Percentiles rank a stretch among this genome's conserved stretches.
Conservation (phyloP, 2,113 vertebrate species). For the Entomyzon cyanotis region DNA sequence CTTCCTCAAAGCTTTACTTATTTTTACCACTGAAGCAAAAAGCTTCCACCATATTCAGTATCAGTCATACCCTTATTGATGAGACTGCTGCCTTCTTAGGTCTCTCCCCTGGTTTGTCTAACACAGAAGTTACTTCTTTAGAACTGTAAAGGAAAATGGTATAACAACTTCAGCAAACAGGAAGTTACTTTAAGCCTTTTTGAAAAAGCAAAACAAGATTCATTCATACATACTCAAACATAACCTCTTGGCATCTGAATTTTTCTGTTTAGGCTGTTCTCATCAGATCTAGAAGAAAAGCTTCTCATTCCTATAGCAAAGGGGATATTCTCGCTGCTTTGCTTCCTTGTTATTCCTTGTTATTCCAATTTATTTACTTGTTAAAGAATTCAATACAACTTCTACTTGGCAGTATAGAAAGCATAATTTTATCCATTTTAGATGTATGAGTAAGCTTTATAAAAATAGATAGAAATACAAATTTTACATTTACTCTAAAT, state of each 20-base stretch:
- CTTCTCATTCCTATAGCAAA: not conserved
- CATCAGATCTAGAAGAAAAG: not conserved
- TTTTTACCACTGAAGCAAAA: not conserved
- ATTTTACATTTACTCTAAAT: not conserved
- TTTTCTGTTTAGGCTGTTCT: not conserved
- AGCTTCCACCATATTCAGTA: not conserved
- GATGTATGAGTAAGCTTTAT: not conserved
- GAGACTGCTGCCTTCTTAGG: conserved; percentile 34
- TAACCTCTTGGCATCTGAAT: not conserved
- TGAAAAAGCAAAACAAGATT: not conserved
- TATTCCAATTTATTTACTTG: not conserved
- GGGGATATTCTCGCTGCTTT: not conserved
- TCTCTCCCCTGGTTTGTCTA: conserved; percentile 29
- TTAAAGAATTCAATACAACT: not conserved
- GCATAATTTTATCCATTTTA: not conserved
- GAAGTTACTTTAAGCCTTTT: not conserved
- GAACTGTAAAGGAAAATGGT: conserved; percentile 56
- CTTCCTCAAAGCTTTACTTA: not conserved
- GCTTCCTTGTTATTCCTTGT: not conserved
- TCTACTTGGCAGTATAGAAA: not conserved
- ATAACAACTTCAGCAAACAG: not conserved
- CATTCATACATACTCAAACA: not conserved
- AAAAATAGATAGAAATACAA: not conserved
- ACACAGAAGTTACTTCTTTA: conserved; percentile 25
- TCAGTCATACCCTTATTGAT: conserved; percentile 68